phyloP scores from a whole-genome alignment of 2,888 invertebrate species.

The Lymantria monacha region DNA sequence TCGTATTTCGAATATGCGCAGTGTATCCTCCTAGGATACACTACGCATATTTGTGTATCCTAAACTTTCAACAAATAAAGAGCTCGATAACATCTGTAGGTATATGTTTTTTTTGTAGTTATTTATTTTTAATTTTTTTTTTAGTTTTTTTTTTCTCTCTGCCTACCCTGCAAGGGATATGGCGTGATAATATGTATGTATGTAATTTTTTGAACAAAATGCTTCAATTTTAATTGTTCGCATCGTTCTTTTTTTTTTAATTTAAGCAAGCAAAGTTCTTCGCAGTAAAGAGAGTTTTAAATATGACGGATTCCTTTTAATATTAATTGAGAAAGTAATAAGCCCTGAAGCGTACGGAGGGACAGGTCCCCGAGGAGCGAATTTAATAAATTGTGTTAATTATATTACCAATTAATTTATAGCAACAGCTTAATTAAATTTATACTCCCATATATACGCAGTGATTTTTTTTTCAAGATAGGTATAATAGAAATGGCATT shows the following conservation, averaged over 20 bases:
- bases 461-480: neutral
- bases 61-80: too few relatives aligned
- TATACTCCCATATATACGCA: neutral
- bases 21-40: too few relatives aligned
- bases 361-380: neutral
- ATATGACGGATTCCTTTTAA: slow-evolving; percentile 7
- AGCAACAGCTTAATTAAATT: neutral
- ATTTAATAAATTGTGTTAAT: slow-evolving; percentile 3
- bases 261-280: neutral
- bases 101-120: too few relatives aligned
- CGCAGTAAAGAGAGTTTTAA: neutral
- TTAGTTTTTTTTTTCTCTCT: too few relatives aligned
- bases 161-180: too few relatives aligned
- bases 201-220: too few relatives aligned
- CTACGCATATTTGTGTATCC: too few relatives aligned
- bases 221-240: neutral
- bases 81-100: too few relatives aligned
- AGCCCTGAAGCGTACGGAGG: neutral
- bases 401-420: slow-evolving; percentile 4
- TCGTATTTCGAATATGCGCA: too few relatives aligned
- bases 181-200: too few relatives aligned
- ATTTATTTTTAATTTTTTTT: too few relatives aligned
- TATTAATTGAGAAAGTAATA: slow-evolving; percentile 8
- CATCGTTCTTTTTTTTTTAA: neutral
- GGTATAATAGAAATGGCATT: neutral